Conservation (phyloP, 2,888 invertebrate species). For the Watsonalla binaria region DNA sequence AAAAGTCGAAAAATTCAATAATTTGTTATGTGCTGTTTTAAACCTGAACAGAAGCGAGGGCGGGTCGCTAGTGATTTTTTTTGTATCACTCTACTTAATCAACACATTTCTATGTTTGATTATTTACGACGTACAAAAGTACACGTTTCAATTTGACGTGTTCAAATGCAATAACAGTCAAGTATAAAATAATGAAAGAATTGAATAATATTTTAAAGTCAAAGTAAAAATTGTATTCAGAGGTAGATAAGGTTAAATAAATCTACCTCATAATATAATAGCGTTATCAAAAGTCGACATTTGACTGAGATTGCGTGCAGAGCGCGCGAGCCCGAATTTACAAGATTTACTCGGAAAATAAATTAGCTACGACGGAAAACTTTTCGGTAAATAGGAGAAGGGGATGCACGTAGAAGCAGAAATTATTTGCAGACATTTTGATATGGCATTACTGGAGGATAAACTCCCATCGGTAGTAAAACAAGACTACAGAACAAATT, state of each 20-base stretch:
- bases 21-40: too few relatives aligned
- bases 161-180: neutral
- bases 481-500: too few relatives aligned
- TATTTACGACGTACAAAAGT: neutral
- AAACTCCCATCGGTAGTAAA: too few relatives aligned
- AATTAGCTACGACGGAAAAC: constrained; percentile 72
- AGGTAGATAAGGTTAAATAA: constrained; percentile 36
- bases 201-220: constrained; percentile 4
- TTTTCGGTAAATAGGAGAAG: constrained; percentile 66
- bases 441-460: constrained; percentile 12
- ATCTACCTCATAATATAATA: constrained; percentile 53
- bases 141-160: neutral
- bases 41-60: too few relatives aligned
- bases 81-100: neutral
- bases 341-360: constrained; percentile 75
- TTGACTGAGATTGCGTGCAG: constrained; percentile 71
- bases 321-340: constrained; percentile 63
- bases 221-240: constrained; percentile 28
- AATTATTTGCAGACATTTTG: constrained; percentile 14
- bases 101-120: neutral
- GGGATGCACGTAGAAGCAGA: constrained; percentile 25
- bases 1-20: too few relatives aligned
- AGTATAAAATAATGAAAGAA: constrained; percentile 1
- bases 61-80: neutral
- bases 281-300: constrained; percentile 71